Conservation (phyloP, 2,797 vertebrate species). For the Simalia tracyae region DNA sequence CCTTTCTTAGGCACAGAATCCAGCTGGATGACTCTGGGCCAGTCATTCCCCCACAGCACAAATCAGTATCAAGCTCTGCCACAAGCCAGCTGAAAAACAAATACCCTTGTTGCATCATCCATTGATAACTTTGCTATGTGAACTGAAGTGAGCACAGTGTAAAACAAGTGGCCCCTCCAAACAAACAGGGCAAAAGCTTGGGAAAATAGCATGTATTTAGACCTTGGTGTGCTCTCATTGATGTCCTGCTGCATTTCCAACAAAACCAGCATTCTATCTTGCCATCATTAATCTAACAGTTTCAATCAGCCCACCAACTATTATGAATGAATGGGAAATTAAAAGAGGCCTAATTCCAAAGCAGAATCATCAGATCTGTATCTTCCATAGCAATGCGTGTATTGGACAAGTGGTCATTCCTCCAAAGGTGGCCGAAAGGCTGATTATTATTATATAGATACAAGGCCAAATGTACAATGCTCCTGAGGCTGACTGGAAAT, state of each 20-base stretch:
- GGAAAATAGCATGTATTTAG: too few species aligned
- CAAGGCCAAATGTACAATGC: background rate
- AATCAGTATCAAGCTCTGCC: background rate
- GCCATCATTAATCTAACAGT: too few species aligned
- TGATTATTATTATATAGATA: background rate
- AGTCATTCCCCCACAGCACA: background rate
- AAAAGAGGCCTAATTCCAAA: too few species aligned
- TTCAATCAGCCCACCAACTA: too few species aligned
- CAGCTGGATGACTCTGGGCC: background rate
- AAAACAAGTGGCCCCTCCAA: too few species aligned
- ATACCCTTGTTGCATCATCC: background rate
- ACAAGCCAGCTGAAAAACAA: background rate
- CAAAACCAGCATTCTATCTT: too few species aligned
- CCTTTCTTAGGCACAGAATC: background rate
- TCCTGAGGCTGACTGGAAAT: background rate
- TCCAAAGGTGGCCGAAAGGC: background rate
- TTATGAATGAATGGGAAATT: too few species aligned
- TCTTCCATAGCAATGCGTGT: background rate
- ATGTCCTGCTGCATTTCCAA: too few species aligned
- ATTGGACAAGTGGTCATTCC: background rate
- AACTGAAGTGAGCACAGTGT: background rate
- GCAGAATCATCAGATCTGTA: too few species aligned
- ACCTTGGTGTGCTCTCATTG: too few species aligned
- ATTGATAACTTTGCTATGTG: background rate
- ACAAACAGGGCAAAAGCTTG: too few species aligned